These are phyloP conservation scores for Nematostella vectensis DNA, from an alignment of 92 coral and sea anemone genomes.

Conservation along the genomic window DNA sequence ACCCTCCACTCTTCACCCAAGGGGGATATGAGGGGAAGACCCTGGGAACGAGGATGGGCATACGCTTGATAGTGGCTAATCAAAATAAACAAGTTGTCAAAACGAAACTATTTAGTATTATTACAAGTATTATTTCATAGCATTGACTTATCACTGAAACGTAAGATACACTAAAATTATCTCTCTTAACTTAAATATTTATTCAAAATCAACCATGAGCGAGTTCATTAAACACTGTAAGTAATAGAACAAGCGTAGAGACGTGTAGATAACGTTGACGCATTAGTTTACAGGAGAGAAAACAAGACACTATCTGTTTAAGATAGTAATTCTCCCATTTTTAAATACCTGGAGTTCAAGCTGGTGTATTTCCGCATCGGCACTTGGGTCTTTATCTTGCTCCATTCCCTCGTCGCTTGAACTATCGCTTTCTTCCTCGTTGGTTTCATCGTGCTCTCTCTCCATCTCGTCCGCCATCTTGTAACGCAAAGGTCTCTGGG, in stretches of 20 bases:
- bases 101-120: too few relatives aligned
- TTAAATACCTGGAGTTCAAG: conserved; percentile 71
- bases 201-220: too few relatives aligned
- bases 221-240: neutral
- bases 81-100: neutral
- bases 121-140: too few relatives aligned
- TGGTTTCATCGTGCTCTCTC: conserved; percentile 25
- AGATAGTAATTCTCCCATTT: too few relatives aligned
- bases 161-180: too few relatives aligned
- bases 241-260: neutral
- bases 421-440: conserved; percentile 24
- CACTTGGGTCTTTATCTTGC: conserved; percentile 37
- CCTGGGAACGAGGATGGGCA: neutral
- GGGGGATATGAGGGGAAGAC: neutral
- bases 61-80: neutral
- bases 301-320: too few relatives aligned
- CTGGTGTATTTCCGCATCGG: conserved; percentile 62
- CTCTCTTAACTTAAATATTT: too few relatives aligned
- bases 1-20: too few relatives aligned
- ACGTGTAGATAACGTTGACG: too few relatives aligned
- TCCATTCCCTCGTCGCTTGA: conserved; percentile 26
- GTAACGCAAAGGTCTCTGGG: conserved; percentile 43
- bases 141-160: too few relatives aligned
- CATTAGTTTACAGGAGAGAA: too few relatives aligned
- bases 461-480: conserved; percentile 90